Base-by-base conservation (phyloP, 2,113 vertebrate genomes). In the Columba janthina region DNA sequence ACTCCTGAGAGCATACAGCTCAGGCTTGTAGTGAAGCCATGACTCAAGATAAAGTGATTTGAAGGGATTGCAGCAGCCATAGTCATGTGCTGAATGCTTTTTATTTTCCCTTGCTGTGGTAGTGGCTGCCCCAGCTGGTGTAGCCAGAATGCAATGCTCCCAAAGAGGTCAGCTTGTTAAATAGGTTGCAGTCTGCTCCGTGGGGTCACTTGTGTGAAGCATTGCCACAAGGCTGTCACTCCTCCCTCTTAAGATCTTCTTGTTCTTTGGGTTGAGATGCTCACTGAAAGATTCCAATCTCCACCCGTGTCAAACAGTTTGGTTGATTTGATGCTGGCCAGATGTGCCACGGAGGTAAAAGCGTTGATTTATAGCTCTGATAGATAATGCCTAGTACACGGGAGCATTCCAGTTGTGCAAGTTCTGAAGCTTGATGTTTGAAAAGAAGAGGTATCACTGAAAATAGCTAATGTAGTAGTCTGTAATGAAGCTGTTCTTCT, bases 171-270 rank as follows among this genome's bases (percentile, higher is more conserved):
- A 21, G 22, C 18, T 64, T 32, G 21, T 29, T 13, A 34, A 58
- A 46, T 4, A 6, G 36, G 13, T 18, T 12, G 9, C 31, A 15
- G 46, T 38, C 58, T 0, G 0, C 44, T 78, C 57, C 12, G 2
- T 1, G 0, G 1, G 3, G 20, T 51, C 12, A 0, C 69, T 26
- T 22, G 12, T 0, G 0, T 17, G 48, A 74, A 31, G 17, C 17
- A 1, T 46, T 44, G 5, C 36, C 29, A 38, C 0, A 0, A 48
- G 32, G 36, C 29, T 77, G 2, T 34, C 10, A 0, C 51, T 88
- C n/a, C 56, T 83, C 11, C 46, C 15, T 2, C 0, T 64, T 12
- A 2, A 53, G 48, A 10, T 16, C 38, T 70, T 42, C 53, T 14
- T 26, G 6, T 64, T 69, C 29, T 64, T 58, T 13, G 53, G 57